phyloP scores from a whole-genome alignment of 2,797 vertebrate species.

The Antennarius maculatus region DNA sequence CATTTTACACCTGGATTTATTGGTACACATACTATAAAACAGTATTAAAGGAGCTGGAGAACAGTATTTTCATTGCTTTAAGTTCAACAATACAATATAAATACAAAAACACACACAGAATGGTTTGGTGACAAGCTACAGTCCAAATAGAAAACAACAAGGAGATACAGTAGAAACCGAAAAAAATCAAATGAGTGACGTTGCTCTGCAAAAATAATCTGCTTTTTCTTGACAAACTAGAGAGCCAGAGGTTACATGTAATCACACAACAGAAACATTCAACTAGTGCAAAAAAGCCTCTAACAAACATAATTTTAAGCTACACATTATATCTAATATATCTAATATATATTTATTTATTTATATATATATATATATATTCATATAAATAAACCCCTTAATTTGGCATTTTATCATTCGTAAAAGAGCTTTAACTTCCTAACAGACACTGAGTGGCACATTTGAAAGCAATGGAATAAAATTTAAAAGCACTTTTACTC shows the following conservation, averaged over 20 bases:
- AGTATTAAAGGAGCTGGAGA: conserved; percentile 89
- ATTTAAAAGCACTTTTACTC: conserved; percentile 82
- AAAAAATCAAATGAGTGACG: conserved; percentile 73
- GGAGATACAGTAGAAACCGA: conserved; percentile 73
- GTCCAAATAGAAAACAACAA: conserved; percentile 78
- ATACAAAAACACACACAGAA: conserved; percentile 85
- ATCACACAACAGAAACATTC: conserved; percentile 82
- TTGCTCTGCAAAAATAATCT: conserved; percentile 84
- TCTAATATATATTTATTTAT: conserved; percentile 81
- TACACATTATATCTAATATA: conserved; percentile 82
- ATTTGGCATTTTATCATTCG: conserved; percentile 85
- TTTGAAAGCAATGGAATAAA: conserved; percentile 82
- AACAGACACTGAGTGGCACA: conserved; percentile 84
- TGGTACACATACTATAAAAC: conserved; percentile 90
- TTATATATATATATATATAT: conserved; percentile 78
- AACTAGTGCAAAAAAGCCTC: conserved; percentile 86
- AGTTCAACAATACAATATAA: conserved; percentile 87
- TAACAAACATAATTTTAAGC: conserved; percentile 83
- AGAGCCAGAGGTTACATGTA: conserved; percentile 78
- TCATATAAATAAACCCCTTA: conserved; percentile 86
- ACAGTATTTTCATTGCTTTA: conserved; percentile 84
- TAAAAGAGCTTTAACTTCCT: conserved; percentile 84
- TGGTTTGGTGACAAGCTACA: conserved; percentile 80
- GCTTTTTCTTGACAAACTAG: conserved; percentile 76
- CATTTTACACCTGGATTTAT: conserved; percentile 84